These are phyloP conservation scores for Oscheius myriophilus DNA, from an alignment of 2,888 invertebrate species.

Conservation along the genomic window DNA sequence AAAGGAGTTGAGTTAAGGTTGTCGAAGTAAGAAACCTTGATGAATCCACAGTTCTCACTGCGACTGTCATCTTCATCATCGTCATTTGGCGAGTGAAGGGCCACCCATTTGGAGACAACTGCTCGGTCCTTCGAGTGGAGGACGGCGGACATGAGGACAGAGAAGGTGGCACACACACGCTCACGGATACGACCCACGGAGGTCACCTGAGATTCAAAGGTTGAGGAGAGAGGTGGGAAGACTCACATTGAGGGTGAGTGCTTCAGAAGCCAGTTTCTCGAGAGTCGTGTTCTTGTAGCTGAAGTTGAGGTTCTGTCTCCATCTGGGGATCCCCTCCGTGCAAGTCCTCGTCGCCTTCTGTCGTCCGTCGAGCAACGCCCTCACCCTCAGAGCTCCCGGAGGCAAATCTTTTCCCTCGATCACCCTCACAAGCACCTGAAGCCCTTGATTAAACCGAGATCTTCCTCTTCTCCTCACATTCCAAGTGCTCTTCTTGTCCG, in stretches of 20 bases:
- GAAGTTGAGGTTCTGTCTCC: slow-evolving; percentile 45
- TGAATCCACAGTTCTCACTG: slow-evolving; percentile 59
- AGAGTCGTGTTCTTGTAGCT: slow-evolving; percentile 30
- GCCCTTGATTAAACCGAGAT: background rate
- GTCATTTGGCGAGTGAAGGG: slow-evolving; percentile 41
- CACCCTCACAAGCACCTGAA: slow-evolving; percentile 41
- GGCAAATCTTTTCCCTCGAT: slow-evolving; percentile 54
- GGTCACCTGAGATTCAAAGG: background rate
- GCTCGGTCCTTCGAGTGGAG: slow-evolving; percentile 39
- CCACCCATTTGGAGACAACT: slow-evolving; percentile 60
- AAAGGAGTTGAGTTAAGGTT: background rate
- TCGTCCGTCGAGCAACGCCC: slow-evolving; percentile 39
- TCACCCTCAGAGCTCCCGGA: slow-evolving; percentile 40
- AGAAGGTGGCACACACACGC: slow-evolving; percentile 4
- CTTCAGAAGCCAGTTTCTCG: slow-evolving; percentile 44
- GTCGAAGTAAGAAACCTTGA: slow-evolving; percentile 43
- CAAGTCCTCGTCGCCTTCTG: slow-evolving; percentile 50
- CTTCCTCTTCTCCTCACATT: too few species aligned
- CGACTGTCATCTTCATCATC: slow-evolving; percentile 48
- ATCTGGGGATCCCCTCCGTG: slow-evolving; percentile 48
- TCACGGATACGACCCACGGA: slow-evolving; percentile 20
- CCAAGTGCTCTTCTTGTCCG: slow-evolving; percentile 47
- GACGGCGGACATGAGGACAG: slow-evolving; percentile 35
- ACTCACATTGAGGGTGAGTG: slow-evolving; percentile 44
- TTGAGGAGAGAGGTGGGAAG: background rate